phyloP scores from a whole-genome alignment of 2,888 invertebrate species.

The Trisateles emortualis region DNA sequence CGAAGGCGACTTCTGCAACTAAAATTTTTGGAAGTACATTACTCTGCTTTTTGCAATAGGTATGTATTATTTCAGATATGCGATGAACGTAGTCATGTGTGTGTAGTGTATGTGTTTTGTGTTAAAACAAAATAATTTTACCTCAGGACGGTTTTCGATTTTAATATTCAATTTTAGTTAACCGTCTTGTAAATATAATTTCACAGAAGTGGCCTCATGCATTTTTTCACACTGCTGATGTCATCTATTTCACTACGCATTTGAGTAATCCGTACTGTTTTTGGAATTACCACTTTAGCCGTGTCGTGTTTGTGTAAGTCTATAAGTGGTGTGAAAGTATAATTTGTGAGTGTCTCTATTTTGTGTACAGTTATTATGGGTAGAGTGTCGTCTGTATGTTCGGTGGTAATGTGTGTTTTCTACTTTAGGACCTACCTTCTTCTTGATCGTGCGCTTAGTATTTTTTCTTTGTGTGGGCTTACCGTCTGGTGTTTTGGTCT shows the following conservation, averaged over 20 bases:
- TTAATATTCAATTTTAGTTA: no score
- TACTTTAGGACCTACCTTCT: slow-evolving; percentile 40
- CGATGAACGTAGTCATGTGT: no score
- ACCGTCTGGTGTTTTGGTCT: slow-evolving; percentile 54
- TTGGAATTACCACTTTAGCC: slow-evolving; percentile 39
- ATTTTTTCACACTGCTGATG: slow-evolving; percentile 45
- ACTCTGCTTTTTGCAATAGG: no score
- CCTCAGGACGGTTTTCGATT: no score
- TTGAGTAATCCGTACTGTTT: slow-evolving; percentile 21
- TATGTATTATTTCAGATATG: no score
- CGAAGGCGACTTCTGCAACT: no score
- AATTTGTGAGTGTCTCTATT: slow-evolving; percentile 48
- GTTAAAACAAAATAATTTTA: no score
- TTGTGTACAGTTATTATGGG: slow-evolving; percentile 35
- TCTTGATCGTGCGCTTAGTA: slow-evolving; percentile 46
- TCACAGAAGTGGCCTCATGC: no score
- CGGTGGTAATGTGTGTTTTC: slow-evolving; percentile 49
- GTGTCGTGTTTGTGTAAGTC: slow-evolving; percentile 26
- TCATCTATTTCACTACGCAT: slow-evolving; percentile 35
- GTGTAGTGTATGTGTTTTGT: no score
- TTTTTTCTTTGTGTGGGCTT: slow-evolving; percentile 56
- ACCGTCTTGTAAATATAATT: no score
- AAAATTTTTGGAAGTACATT: no score
- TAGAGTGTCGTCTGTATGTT: slow-evolving; percentile 58
- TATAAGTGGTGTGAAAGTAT: slow-evolving; percentile 39